Percentiles rank a stretch among this genome's conserved stretches.
Evolutionary conservation across 2,113 vertebrate species (phyloP).

Genomic region (Corynorhinus townsendii): DNA sequence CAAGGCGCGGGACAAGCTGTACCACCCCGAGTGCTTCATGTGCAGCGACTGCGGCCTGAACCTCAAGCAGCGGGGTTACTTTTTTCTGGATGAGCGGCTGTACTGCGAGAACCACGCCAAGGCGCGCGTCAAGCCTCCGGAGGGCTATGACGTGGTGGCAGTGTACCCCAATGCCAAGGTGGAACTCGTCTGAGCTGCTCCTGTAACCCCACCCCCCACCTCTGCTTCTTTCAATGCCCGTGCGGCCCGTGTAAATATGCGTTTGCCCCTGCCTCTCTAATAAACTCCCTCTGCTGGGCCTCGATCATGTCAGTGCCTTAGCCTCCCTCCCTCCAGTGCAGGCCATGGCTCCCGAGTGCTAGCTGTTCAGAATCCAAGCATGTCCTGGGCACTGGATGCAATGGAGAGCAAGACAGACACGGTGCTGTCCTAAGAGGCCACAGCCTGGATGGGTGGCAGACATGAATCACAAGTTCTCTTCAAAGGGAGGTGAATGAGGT

Average conservation of each 20-base stretch:
- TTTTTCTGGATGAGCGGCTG: conserved; percentile 96
- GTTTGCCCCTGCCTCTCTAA: conserved; percentile 62
- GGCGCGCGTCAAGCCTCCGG: conserved; percentile 94
- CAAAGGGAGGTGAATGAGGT: not conserved
- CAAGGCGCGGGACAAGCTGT: conserved; percentile 97
- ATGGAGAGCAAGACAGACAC: not conserved
- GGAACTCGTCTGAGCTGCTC: conserved; percentile 86
- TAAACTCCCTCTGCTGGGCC: conserved; percentile 68
- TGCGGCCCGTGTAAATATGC: conserved; percentile 79
- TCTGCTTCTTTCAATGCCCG: conserved; percentile 29
- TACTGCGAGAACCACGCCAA: conserved; percentile 97
- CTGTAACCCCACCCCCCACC: not conserved
- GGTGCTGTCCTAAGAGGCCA: not conserved
- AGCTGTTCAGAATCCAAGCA: not conserved
- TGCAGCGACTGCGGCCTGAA: conserved; percentile 95
- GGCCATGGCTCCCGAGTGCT: not conserved
- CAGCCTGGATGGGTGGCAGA: not conserved
- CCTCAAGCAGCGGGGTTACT: conserved; percentile 95
- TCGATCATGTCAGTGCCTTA: not conserved
- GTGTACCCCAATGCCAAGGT: conserved; percentile 98
- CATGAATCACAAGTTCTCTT: not conserved
- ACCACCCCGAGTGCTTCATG: conserved; percentile 97
- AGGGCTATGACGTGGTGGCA: conserved; percentile 99
- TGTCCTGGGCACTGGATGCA: not conserved
- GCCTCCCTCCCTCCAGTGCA: not conserved